Conservation (phyloP, 1,140 invertebrate genomes). For the Potamilus streckersoni region DNA sequence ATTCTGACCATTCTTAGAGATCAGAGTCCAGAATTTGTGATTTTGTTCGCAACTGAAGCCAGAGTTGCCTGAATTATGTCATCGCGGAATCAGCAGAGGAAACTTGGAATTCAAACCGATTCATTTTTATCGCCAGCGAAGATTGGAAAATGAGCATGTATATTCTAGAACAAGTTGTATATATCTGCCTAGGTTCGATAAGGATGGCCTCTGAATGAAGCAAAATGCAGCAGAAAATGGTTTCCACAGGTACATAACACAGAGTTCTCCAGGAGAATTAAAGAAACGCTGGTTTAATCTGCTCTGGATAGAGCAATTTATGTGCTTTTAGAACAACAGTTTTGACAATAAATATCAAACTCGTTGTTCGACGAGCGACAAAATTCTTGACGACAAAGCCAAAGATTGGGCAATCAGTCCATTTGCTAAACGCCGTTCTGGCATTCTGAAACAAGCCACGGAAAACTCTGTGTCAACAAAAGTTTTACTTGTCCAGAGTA, state of each 20-base stretch:
- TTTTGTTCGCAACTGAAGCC: conserved; percentile 79
- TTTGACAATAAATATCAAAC: conserved; percentile 46
- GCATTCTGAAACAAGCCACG: conserved; percentile 41
- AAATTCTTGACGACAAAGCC: conserved; percentile 31
- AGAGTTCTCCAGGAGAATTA: conserved; percentile 12
- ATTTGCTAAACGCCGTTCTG: conserved; percentile 48
- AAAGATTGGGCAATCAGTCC: conserved; percentile 46
- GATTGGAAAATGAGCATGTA: conserved; percentile 79
- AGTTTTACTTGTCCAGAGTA: conserved; percentile 31
- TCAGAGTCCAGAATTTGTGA: conserved; percentile 70
- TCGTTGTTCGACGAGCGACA: conserved; percentile 15
- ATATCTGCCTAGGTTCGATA: conserved; percentile 44
- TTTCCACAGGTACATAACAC: conserved; percentile 30
- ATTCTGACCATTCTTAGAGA: conserved; percentile 17
- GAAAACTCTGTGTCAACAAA: conserved; percentile 18
- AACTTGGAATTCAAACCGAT: conserved; percentile 13
- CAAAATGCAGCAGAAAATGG: conserved; percentile 5
- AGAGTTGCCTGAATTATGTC: conserved; percentile 72
- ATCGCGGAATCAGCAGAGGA: conserved; percentile 64
- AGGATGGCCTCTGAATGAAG: conserved; percentile 38
- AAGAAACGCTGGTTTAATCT: conserved; percentile 53
- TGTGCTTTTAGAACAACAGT: conserved; percentile 46
- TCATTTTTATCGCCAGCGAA: conserved; percentile 80
- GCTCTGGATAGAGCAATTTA: conserved; percentile 51
- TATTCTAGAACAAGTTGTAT: conserved; percentile 31